A percentile compares a stretch with the other conserved stretches of the same genome.
Conservation (phyloP, 1,140 invertebrate species). For the Caenorhabditis tropicalis region DNA sequence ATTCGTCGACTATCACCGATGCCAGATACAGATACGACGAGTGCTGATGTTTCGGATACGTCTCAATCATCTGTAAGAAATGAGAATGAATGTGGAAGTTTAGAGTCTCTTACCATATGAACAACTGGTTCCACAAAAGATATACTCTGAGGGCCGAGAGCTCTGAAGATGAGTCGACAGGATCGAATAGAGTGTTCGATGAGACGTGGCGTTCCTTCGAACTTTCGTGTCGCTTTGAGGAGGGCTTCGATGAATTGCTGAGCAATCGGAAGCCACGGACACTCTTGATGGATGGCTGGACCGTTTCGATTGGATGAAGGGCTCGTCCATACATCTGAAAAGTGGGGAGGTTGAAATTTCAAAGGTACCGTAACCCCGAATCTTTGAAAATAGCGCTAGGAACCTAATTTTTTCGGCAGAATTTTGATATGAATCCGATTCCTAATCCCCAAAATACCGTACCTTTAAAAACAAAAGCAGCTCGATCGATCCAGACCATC, state of each 20-base stretch:
- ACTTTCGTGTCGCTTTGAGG: background rate
- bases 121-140: conserved; percentile 83
- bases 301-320: background rate
- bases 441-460: background rate
- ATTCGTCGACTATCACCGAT: conserved; percentile 93
- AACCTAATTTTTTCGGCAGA: background rate
- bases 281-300: background rate
- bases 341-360: no score
- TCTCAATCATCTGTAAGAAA: conserved; percentile 79
- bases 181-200: conserved; percentile 86
- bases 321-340: background rate
- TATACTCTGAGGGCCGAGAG: conserved; percentile 81
- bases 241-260: background rate
- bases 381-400: no score
- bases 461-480: conserved; percentile 30
- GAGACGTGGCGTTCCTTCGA: background rate
- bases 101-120: conserved; percentile 76
- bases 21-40: conserved; percentile 93
- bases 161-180: conserved; percentile 86
- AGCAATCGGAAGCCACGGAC: background rate
- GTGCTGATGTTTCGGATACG: conserved; percentile 85
- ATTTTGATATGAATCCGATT: background rate
- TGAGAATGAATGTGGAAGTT: background rate
- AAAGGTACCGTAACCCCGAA: no score
- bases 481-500: conserved; percentile 3